phyloP scores from a whole-genome alignment of 2,113 vertebrate species.

The Spheniscus mendiculus region DNA sequence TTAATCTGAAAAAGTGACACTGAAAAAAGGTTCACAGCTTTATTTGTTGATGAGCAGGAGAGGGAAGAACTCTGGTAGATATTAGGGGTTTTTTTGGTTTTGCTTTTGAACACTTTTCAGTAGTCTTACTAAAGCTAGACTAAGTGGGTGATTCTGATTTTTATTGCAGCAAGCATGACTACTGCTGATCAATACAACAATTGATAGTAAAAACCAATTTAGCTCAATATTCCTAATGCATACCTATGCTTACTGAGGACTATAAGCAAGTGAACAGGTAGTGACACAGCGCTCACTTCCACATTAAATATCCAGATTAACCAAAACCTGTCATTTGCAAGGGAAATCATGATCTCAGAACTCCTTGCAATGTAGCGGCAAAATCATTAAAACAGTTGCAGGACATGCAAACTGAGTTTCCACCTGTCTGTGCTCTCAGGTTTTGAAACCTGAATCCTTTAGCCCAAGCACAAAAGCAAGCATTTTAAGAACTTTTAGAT shows the following conservation, averaged over 20 bases:
- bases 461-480: conserved; percentile 24
- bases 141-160: not conserved
- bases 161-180: not conserved
- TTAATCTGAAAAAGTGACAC: not conserved
- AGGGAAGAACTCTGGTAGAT: not conserved
- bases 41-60: not conserved
- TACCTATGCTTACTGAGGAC: not conserved
- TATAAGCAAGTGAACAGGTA: not conserved
- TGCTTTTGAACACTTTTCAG: not conserved
- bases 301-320: not conserved
- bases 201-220: not conserved
- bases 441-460: not conserved
- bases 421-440: not conserved
- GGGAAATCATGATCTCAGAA: not conserved
- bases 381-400: not conserved
- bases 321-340: not conserved
- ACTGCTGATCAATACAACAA: not conserved
- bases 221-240: not conserved
- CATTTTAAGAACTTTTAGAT: not conserved
- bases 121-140: not conserved
- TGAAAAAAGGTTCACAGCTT: not conserved
- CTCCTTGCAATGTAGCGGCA: not conserved
- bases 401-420: not conserved
- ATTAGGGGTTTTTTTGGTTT: not conserved
- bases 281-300: not conserved